Evolutionary conservation across 2,797 vertebrate genomes (phyloP).

Genomic region (Muscicapa striata): DNA sequence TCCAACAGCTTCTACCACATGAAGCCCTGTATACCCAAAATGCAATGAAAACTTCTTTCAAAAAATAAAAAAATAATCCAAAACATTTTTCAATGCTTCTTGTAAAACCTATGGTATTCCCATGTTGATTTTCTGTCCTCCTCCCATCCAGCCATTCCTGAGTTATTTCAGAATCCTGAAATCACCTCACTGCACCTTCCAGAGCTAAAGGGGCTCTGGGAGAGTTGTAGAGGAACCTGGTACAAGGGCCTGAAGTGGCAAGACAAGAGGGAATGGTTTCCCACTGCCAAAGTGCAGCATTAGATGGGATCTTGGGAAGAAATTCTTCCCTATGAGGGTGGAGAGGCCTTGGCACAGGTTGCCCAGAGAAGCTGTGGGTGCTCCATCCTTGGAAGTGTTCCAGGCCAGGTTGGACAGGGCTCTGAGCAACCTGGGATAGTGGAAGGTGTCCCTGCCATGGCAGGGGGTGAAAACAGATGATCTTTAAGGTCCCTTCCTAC

Average conservation of each 20-base stretch:
- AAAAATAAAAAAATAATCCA: no score
- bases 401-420: neutral
- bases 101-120: no score
- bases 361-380: neutral
- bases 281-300: neutral
- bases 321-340: neutral
- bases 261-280: neutral
- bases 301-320: neutral
- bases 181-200: neutral
- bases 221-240: no score
- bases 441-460: neutral
- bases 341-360: rapidly evolving
- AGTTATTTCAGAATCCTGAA: no score
- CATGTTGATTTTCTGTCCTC: neutral
- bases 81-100: no score
- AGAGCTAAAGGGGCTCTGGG: neutral
- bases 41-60: no score
- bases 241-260: neutral
- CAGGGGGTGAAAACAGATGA: neutral
- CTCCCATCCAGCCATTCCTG: neutral
- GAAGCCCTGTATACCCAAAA: no score
- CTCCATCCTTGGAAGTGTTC: neutral
- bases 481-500: neutral
- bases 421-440: neutral
- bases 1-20: no score